Evolutionary conservation across 1,140 invertebrate genomes (phyloP).

Genomic region (Xylocopa sonorina): DNA sequence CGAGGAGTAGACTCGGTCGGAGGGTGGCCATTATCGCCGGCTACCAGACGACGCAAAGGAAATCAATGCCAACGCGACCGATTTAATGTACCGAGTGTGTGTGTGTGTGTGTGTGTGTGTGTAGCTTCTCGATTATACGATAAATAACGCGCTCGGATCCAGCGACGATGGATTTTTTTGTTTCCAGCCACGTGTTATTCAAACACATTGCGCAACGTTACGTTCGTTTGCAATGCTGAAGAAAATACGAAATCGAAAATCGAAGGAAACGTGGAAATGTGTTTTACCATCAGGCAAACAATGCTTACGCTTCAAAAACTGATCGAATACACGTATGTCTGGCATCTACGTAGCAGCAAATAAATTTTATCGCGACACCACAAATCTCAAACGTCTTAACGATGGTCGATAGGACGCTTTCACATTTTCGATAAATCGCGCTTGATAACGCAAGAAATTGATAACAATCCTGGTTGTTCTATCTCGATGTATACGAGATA

Average conservation of each 20-base stretch:
- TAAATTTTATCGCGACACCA: background rate
- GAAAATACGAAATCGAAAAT: too few relatives aligned
- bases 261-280: background rate
- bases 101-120: too few relatives aligned
- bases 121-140: too few relatives aligned
- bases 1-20: slow-evolving; percentile 15
- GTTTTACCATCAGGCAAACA: background rate
- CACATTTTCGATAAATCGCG: background rate
- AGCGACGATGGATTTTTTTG: background rate
- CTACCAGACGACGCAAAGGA: too few relatives aligned
- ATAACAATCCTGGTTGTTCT: too few relatives aligned
- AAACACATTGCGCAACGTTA: too few relatives aligned
- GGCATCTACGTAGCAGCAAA: too few relatives aligned
- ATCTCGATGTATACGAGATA: slow-evolving; percentile 14
- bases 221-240: too few relatives aligned
- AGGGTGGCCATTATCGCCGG: slow-evolving; percentile 30
- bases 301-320: background rate
- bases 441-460: slow-evolving; percentile 4
- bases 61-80: too few relatives aligned
- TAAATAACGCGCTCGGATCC: too few relatives aligned
- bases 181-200: too few relatives aligned
- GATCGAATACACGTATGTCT: background rate
- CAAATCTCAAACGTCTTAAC: background rate
- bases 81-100: too few relatives aligned
- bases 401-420: background rate